Conservation (phyloP, 2,113 vertebrate species). For the Piaya cayana region DNA sequence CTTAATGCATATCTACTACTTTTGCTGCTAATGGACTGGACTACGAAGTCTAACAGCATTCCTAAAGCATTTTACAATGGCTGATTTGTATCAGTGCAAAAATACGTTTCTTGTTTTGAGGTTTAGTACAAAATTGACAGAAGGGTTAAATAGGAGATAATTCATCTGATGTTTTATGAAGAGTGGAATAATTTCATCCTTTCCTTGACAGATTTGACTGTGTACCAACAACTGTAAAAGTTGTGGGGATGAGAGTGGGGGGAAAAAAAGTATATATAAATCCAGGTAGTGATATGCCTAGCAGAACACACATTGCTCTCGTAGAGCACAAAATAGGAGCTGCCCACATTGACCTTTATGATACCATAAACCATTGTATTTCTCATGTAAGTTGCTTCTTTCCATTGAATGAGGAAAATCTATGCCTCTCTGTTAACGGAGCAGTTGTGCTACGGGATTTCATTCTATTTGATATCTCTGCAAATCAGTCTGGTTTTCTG, state of each 20-base stretch:
- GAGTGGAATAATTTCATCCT: not conserved
- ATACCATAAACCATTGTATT: not conserved
- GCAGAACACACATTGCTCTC: not conserved
- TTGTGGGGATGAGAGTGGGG: not conserved
- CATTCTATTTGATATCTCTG: not conserved
- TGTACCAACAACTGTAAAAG: not conserved
- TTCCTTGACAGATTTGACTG: not conserved
- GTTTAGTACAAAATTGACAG: not conserved
- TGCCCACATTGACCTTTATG: not conserved
- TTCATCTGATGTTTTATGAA: not conserved
- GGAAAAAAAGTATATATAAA: not conserved
- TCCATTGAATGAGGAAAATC: not conserved
- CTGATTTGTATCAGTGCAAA: not conserved
- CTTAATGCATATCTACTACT: not conserved
- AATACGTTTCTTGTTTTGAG: not conserved
- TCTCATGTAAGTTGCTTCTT: not conserved
- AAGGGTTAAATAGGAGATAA: not conserved
- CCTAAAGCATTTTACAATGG: not conserved
- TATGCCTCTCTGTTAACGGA: not conserved
- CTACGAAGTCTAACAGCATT: not conserved
- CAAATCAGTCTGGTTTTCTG: not conserved
- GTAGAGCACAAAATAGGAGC: not conserved
- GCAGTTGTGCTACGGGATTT: not conserved
- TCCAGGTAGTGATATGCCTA: not conserved
- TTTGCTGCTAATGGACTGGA: not conserved